Conservation (phyloP, 2,888 invertebrate genomes). For the Trypoxylon attenuatum region DNA sequence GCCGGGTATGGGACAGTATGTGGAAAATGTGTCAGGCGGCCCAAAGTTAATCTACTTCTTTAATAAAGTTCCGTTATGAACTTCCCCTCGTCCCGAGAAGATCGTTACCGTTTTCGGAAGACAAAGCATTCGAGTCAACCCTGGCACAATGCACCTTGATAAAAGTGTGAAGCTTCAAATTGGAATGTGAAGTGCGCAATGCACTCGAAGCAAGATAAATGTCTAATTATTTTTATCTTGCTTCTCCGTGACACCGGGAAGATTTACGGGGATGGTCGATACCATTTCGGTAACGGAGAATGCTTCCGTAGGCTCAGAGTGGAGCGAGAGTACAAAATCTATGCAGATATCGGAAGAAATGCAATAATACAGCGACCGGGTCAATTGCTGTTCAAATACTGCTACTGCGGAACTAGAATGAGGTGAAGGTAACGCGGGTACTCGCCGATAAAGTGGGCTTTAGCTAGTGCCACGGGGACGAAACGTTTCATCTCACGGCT, state of each 20-base stretch:
- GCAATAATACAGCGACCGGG: conserved; percentile 25
- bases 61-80: neutral
- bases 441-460: conserved; percentile 15
- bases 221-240: no score
- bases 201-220: no score
- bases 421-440: conserved; percentile 24
- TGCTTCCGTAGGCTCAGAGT: neutral
- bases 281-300: conserved; percentile 8
- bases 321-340: neutral
- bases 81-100: no score
- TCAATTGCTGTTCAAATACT: conserved; percentile 32
- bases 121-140: no score
- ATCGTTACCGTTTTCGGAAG: no score
- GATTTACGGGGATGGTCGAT: no score
- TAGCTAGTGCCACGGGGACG: neutral
- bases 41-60: conserved; percentile 4
- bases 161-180: no score
- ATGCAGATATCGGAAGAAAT: conserved; percentile 23
- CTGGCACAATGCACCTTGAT: no score
- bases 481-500: conserved; percentile 13
- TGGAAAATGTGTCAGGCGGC: neutral
- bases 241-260: no score
- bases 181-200: no score
- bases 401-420: conserved; percentile 17
- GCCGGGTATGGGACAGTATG: neutral